phyloP scores from a whole-genome alignment of 2,113 vertebrate genomes.

The Spea multiplicata region DNA sequence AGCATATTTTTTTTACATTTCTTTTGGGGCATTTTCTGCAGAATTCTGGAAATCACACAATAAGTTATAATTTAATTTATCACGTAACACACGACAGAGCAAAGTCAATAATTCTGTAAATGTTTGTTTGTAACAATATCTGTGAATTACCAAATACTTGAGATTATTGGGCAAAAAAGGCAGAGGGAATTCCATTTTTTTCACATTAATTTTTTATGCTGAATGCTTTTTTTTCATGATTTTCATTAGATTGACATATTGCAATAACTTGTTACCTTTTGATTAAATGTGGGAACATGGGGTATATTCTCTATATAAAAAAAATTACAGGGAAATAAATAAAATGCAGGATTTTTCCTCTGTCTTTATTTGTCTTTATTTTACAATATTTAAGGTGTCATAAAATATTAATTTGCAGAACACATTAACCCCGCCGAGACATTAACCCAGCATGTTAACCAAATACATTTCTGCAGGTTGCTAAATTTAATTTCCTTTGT shows the following conservation, averaged over 20 bases:
- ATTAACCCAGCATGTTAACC: too few species aligned
- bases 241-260: constrained; percentile 39
- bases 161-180: not conserved
- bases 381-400: too few species aligned
- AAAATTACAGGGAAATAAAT: constrained; percentile 67
- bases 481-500: too few species aligned
- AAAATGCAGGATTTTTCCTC: constrained; percentile 62
- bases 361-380: not conserved
- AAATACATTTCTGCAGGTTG: too few species aligned
- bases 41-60: not conserved
- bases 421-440: too few species aligned
- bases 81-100: not conserved
- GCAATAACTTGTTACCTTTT: constrained; percentile 69
- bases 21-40: not conserved
- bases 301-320: constrained; percentile 64
- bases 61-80: constrained; percentile 17
- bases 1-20: not conserved
- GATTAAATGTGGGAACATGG: constrained; percentile 62
- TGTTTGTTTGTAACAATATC: not conserved
- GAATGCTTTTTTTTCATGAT: constrained; percentile 13
- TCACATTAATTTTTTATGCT: not conserved
- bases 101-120: not conserved
- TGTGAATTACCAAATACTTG: not conserved
- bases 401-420: too few species aligned
- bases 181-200: constrained; percentile 3